Conservation (phyloP, 2,888 invertebrate species). For the Stenichneumon culpator region DNA sequence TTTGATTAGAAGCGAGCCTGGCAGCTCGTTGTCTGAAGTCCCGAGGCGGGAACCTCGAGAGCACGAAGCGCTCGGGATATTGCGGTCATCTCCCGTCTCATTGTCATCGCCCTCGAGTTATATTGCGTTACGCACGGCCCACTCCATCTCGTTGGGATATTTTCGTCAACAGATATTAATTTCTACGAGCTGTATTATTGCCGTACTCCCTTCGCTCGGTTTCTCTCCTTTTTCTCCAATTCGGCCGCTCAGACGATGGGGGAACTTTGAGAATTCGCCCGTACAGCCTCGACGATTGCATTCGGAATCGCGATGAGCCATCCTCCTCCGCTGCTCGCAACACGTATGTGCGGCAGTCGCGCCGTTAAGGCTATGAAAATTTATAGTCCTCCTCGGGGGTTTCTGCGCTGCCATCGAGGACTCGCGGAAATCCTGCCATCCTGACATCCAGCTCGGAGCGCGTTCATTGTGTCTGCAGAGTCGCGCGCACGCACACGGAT, state of each 20-base stretch:
- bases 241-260: background rate
- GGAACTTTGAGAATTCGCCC: conserved; percentile 7
- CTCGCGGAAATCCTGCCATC: conserved; percentile 61
- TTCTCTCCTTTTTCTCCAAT: conserved; percentile 3
- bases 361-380: conserved; percentile 48
- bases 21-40: conserved; percentile 47
- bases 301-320: conserved; percentile 27
- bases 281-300: background rate
- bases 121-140: conserved; percentile 56
- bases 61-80: conserved; percentile 40
- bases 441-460: background rate
- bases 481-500: conserved; percentile 34
- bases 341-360: background rate
- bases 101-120: conserved; percentile 11
- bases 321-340: conserved; percentile 22
- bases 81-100: conserved; percentile 60
- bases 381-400: conserved; percentile 28
- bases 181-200: conserved; percentile 49
- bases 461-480: conserved; percentile 1
- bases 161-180: conserved; percentile 63
- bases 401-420: conserved; percentile 2
- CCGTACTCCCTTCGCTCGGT: conserved; percentile 14
- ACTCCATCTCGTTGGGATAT: conserved; percentile 12
- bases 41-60: conserved; percentile 22
- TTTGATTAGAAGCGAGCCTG: conserved; percentile 50